A percentile compares a stretch with the other conserved stretches of the same genome.
These are phyloP conservation scores for Nasonia vitripennis DNA, from an alignment of 1,140 invertebrate genomes.

Conservation along the genomic window DNA sequence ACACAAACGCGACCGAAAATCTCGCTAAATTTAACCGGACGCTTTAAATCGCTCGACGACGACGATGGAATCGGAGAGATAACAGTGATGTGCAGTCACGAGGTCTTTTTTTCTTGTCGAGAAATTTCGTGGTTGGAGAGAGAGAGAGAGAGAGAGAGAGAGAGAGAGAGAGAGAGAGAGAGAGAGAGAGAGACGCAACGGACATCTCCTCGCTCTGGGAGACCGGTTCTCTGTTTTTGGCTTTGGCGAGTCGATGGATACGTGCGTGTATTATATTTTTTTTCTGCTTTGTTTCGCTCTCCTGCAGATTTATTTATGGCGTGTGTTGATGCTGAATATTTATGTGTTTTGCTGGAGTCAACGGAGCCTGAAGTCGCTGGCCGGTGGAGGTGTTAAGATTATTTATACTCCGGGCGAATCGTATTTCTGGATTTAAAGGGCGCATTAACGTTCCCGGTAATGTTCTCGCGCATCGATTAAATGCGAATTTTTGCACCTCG, in stretches of 20 bases:
- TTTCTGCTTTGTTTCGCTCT: background rate
- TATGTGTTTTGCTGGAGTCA: background rate
- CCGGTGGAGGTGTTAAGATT: background rate
- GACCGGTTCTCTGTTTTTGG: conserved; percentile 16
- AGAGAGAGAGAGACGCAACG: background rate
- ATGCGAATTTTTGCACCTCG: background rate
- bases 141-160: background rate
- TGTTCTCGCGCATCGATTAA: background rate
- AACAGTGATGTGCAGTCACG: background rate
- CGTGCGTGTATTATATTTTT: background rate
- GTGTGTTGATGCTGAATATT: background rate
- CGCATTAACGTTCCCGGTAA: background rate
- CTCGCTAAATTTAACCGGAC: no score
- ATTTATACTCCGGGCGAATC: background rate
- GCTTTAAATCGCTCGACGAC: background rate
- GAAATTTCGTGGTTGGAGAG: background rate
- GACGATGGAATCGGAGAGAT: background rate
- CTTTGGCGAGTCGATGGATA: background rate
- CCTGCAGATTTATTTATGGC: background rate
- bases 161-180: background rate
- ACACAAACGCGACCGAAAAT: no score
- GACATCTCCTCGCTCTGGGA: background rate
- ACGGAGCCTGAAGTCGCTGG: background rate
- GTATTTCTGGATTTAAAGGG: background rate
- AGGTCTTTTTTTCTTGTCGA: background rate